phyloP scores from a whole-genome alignment of 2,797 vertebrate species.

The Sebastes hubbsi region DNA sequence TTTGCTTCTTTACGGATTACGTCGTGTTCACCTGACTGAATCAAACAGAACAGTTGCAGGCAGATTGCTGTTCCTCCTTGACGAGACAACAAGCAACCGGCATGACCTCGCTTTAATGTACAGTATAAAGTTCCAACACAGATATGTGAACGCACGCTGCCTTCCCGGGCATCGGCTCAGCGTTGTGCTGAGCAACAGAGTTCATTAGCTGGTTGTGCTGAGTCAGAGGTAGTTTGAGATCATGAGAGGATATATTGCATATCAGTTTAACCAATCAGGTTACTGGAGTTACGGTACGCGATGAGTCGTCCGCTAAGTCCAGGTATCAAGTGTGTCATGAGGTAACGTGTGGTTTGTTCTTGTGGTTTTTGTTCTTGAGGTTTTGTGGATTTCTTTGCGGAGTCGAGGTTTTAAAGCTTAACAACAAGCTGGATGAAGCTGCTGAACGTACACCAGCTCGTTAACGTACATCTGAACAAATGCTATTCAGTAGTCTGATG shows the following conservation, averaged over 20 bases:
- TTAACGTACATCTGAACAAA: slow-evolving; percentile 39
- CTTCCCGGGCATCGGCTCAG: slow-evolving; percentile 80
- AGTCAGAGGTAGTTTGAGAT: slow-evolving; percentile 96
- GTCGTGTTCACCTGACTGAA: slow-evolving; percentile 74
- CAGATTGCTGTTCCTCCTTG: slow-evolving; percentile 25
- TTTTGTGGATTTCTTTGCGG: slow-evolving; percentile 57
- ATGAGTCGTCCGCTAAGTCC: slow-evolving; percentile 73
- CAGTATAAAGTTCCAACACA: slow-evolving; percentile 36
- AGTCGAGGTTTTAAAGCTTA: slow-evolving; percentile 71
- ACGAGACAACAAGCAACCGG: slow-evolving; percentile 38
- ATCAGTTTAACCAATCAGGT: slow-evolving; percentile 77
- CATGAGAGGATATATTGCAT: slow-evolving; percentile 88
- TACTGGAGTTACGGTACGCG: slow-evolving; percentile 67
- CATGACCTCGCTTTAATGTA: slow-evolving; percentile 44
- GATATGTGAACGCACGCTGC: slow-evolving; percentile 62
- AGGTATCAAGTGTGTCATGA: slow-evolving; percentile 81
- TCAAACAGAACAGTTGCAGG: slow-evolving; percentile 53
- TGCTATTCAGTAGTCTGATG: slow-evolving; percentile 68
- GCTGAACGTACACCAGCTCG: slow-evolving; percentile 35
- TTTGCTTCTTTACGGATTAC: slow-evolving; percentile 16
- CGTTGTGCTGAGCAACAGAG: slow-evolving; percentile 26
- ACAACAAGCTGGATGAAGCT: slow-evolving; percentile 20
- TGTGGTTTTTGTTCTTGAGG: slow-evolving; percentile 67
- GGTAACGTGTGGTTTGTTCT: slow-evolving; percentile 87
- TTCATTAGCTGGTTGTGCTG: slow-evolving; percentile 73